Evolutionary conservation across 2,113 vertebrate species (phyloP), one percentile per base, ranked within the genome.

Genomic region (Macrotus californicus): DNA sequence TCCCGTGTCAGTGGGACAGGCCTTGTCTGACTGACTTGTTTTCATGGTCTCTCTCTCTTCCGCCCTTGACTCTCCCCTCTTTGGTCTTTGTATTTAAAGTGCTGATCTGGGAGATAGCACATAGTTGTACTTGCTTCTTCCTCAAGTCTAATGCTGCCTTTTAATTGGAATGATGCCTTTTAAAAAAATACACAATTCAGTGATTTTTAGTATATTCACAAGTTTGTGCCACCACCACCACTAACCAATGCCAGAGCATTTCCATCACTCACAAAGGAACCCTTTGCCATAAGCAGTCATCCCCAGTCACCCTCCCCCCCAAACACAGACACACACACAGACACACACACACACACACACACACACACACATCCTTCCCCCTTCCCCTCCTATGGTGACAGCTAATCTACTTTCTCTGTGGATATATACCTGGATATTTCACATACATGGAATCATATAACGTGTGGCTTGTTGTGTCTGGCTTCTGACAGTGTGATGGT

Each of bases 61-160:
- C 0, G 3, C 22, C 18, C 11, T 43, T 19, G 34, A 22, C 43
- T n/a, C 34, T 21, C 54, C 4, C 1, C 15, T n/a, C 36, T 1
- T 3, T 54, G n/a, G 31, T 87, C 21, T n/a, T 43, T 56, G 46
- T n/a, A 1, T 69, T 36, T 46, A 15, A 19, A 36, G 8, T 3
- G 56, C 36, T 7, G 14, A 3, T 64, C 48, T n/a, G 29, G 41
- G 1, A 18, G 50, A 19, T 1, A 24, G 41, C 41, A 0, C 19
- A 0, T n/a, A 26, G 2, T 31, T 31, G 8, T 7, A 22, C 50
- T 69, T 16, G n/a, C 14, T 64, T 39, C 61, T 39, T 76, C 4
- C 1, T 87, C 59, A 15, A 2, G 7, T 34, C 41, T 43, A 66
- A 21, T 6, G 67, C 31, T n/a, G 59, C 59, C 11, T 61, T 61